Percentiles rank a stretch among this genome's conserved stretches.
Evolutionary conservation across 2,888 invertebrate species (phyloP).

Genomic region (Notodonta dromedarius): DNA sequence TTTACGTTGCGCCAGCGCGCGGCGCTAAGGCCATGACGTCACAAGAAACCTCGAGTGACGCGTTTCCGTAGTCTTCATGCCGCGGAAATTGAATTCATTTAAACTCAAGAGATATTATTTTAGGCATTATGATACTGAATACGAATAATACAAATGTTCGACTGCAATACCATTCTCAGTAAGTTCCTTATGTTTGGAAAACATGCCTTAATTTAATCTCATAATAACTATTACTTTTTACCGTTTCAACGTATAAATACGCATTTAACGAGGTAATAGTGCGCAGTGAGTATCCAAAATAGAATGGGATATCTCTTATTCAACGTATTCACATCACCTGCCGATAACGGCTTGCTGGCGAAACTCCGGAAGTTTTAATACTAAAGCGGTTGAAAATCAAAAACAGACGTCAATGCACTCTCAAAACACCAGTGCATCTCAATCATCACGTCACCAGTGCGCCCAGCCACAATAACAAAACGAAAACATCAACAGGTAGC

Average conservation of each 20-base stretch:
- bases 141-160: no score
- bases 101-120: not conserved
- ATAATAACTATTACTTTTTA: no score
- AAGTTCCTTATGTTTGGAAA: no score
- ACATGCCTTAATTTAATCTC: no score
- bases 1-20: conserved; percentile 59
- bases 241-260: no score
- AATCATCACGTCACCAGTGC: conserved; percentile 21
- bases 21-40: conserved; percentile 58
- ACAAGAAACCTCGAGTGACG: conserved; percentile 51
- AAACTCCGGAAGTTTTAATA: not conserved
- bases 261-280: no score
- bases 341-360: not conserved
- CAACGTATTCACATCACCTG: conserved; percentile 3
- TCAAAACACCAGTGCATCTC: conserved; percentile 17
- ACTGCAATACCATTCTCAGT: no score
- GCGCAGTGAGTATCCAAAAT: not conserved
- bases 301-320: not conserved
- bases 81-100: conserved; percentile 11
- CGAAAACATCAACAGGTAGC: conserved; percentile 49
- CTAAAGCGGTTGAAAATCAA: not conserved
- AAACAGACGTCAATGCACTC: conserved; percentile 17
- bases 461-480: conserved; percentile 43
- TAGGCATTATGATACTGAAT: not conserved
- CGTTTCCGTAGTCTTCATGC: conserved; percentile 13